Evolutionary conservation across 2,113 vertebrate species (phyloP).

Genomic region (Pogona vitticeps): DNA sequence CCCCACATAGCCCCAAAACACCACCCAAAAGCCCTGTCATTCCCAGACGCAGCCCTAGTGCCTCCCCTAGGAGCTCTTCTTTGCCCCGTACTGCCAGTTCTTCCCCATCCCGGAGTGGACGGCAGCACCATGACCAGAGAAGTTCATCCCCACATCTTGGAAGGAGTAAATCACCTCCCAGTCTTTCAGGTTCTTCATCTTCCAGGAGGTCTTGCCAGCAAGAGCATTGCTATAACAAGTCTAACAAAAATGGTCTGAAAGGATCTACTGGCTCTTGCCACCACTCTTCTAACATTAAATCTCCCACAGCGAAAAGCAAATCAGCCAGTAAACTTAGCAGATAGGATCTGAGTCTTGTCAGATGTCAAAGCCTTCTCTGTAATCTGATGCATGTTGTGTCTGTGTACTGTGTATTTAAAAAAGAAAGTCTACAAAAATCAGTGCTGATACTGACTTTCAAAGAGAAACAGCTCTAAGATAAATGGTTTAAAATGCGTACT

Average conservation of each 20-base stretch:
- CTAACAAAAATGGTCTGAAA: slow-evolving; percentile 81
- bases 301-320: slow-evolving; percentile 86
- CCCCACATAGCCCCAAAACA: slow-evolving; percentile 85
- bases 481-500: slow-evolving; percentile 70
- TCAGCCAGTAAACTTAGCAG: slow-evolving; percentile 95
- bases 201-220: slow-evolving; percentile 89
- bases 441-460: slow-evolving; percentile 75
- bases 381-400: slow-evolving; percentile 80
- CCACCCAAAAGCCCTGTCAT: slow-evolving; percentile 87
- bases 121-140: slow-evolving; percentile 85
- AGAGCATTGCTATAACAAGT: slow-evolving; percentile 89
- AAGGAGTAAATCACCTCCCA: slow-evolving; percentile 94
- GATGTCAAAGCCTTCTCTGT: slow-evolving; percentile 67
- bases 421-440: slow-evolving; percentile 55
- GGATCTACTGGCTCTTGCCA: slow-evolving; percentile 78
- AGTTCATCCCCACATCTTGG: slow-evolving; percentile 84
- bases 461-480: slow-evolving; percentile 69
- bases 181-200: slow-evolving; percentile 93
- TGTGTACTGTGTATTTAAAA: slow-evolving; percentile 76
- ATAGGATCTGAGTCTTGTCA: slow-evolving; percentile 82
- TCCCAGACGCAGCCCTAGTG: slow-evolving; percentile 92
- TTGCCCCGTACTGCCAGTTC: slow-evolving; percentile 95
- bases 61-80: slow-evolving; percentile 93
- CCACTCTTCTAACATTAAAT: slow-evolving; percentile 82
- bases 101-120: slow-evolving; percentile 90